Evolutionary conservation across 2,113 vertebrate species (phyloP).

Genomic region (Ailuropoda melanoleuca): DNA sequence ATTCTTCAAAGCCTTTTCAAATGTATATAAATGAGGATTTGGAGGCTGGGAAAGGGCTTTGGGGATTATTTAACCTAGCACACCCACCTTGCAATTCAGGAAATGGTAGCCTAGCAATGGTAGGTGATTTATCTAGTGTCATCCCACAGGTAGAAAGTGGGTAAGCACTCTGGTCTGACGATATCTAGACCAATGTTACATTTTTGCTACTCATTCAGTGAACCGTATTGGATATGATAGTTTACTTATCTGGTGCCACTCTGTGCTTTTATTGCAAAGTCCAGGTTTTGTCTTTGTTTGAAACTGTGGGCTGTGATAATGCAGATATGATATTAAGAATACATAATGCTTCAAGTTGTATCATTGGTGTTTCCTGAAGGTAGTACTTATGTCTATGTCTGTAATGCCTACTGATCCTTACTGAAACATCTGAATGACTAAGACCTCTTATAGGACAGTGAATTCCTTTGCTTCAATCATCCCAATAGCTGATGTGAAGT

Average conservation of each 20-base stretch:
- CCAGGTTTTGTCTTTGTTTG: slow-evolving; percentile 29
- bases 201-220: background rate
- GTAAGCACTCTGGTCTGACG: background rate
- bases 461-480: background rate
- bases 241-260: background rate
- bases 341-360: background rate
- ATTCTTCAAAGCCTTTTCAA: slow-evolving; percentile 55
- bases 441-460: background rate
- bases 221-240: background rate
- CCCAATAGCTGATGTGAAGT: background rate
- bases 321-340: background rate
- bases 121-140: background rate
- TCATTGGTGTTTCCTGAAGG: slow-evolving; percentile 10
- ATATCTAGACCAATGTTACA: background rate
- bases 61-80: background rate
- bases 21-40: background rate
- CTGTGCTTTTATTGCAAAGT: slow-evolving; percentile 14
- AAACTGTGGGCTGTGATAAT: background rate
- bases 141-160: background rate
- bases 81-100: background rate
- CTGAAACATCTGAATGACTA: background rate
- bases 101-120: background rate
- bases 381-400: slow-evolving; percentile 22
- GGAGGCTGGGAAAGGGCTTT: background rate
- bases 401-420: slow-evolving; percentile 26